Base-by-base conservation (phyloP, 2,113 vertebrate genomes). In the Elephantulus edwardii region DNA sequence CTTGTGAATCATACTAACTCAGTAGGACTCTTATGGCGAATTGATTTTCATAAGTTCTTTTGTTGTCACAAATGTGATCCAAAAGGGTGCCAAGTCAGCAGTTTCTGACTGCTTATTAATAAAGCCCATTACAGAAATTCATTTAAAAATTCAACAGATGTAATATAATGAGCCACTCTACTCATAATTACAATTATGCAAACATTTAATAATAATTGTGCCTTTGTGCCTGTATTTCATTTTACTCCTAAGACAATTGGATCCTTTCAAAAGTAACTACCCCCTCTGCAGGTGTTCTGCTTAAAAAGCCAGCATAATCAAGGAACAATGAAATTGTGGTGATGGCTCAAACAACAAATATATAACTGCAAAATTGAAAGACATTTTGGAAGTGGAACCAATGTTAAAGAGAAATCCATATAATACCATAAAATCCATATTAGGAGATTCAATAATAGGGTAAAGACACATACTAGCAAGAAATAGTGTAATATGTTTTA, bases 11-110 rank as follows among this genome's bases (percentile, higher is more conserved):
- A 96, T 88, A 92, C 96, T 96, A 97, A 96, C 96, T 95, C 96
- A 96, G 96, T 94, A 95, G 95, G 96, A 48, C 70, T 97, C 96
- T 96, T 38, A 0, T 80, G 95, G 96, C 77, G 94, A 97, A 97
- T 97, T 98, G 95, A 97, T 97, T 98, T 98, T 97, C 97, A 97
- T 97, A 97, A 97, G 94, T 82, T 96, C 95, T 96, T 98, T 97
- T 97, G 95, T 97, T 97, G 97, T 97, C 96, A 93, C 94, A 97
- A 98, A 97, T 96, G 89, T 85, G 92, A 97, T 97, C 90, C 92
- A 92, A 94, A 97, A 97, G 97, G 95, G 84, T 97, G 97, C 96
- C 42, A 95, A 97, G 97, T 98, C 97, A 98, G 98, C 98, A 97
- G 44, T 97, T 98, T 93, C 94, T 94, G 93, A 42, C 48, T 94